Base-by-base conservation (phyloP, 2,888 invertebrate species). In the Macrophya alboannulata region DNA sequence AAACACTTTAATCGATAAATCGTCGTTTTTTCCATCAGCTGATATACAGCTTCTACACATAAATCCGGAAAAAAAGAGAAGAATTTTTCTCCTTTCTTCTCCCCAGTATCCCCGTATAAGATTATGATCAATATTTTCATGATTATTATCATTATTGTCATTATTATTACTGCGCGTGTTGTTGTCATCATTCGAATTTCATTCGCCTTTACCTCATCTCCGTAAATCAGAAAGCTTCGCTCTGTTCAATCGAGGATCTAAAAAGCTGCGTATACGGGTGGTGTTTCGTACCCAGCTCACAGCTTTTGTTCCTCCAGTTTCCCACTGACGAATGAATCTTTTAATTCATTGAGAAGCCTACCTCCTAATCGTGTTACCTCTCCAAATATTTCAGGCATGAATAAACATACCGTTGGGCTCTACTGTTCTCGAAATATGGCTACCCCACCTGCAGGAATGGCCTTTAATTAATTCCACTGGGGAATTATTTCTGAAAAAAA, bases 391-490 rank as follows among this genome's bases (percentile, higher is more conserved):
- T 55, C 51, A 51, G 51, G 55, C 25, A 51, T 77, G 77, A 51
- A 77, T 77, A 51, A 77, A 77, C 51, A 51, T 51, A 77, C 77
- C 51, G 55, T 51, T 45, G 12, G 51, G 77, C 21, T 77, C 31
- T 48, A 31, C 74, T 45, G 12, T 77, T 48, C 51, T 31, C 77
- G 55, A 55, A 77, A 51, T 77, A 37, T 31, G 48, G 51, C 77
- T 3, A 55, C 51, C 31, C 72, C 43, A n/a, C 31, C 77, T 25
- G 25, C 21, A 45, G 12, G 21, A 21, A 74, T 48, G 45, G 74
- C 45, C 74, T n/a, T 74, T 45, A 74, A 74, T 74, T 74, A 74
- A 74, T 74, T 74, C 45, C 74, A 21, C 74, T 25, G 43, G 43
- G 45, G 15, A 74, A 74, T 68, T 48, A 74, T 74, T 74, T 74